phyloP scores from a whole-genome alignment of 1,140 invertebrate species.

The Amyelois transitella region DNA sequence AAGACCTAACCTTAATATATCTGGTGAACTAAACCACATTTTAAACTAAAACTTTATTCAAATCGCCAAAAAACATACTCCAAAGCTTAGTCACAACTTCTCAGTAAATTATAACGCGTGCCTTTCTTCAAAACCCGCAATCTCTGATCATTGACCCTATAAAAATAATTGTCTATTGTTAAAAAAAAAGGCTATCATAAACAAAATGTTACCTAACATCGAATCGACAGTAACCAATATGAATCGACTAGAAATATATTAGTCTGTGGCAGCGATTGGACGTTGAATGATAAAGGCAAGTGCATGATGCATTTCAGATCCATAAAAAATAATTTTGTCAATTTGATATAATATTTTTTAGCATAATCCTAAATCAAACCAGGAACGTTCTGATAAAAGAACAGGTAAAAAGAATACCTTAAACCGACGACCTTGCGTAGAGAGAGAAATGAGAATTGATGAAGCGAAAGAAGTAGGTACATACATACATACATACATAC shows the following conservation, averaged over 20 bases:
- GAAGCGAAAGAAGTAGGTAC: no score
- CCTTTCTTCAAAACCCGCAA: conserved; percentile 1
- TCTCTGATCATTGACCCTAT: conserved; percentile 5
- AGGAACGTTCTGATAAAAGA: no score
- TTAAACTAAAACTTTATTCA: no score
- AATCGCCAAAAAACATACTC: conserved; percentile 7
- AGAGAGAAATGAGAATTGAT: no score
- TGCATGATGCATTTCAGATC: neutral
- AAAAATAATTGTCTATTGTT: conserved; percentile 14
- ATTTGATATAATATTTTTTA: no score
- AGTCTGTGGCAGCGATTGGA: neutral
- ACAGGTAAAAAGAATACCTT: no score
- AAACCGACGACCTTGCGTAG: no score
- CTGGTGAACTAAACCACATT: no score
- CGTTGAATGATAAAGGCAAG: neutral
- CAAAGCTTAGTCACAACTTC: conserved; percentile 30
- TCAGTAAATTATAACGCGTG: conserved; percentile 15
- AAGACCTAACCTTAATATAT: no score
- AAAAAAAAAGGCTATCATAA: conserved; percentile 17
- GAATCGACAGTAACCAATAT: conserved; percentile 35
- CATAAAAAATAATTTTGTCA: no score
- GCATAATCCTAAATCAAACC: no score
- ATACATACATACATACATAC: no score
- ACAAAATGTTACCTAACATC: conserved; percentile 22
- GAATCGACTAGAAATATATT: conserved; percentile 30